Percentiles rank a stretch among this genome's conserved stretches.
Conservation (phyloP, 2,797 vertebrate genomes). For the Antrozous pallidus region DNA sequence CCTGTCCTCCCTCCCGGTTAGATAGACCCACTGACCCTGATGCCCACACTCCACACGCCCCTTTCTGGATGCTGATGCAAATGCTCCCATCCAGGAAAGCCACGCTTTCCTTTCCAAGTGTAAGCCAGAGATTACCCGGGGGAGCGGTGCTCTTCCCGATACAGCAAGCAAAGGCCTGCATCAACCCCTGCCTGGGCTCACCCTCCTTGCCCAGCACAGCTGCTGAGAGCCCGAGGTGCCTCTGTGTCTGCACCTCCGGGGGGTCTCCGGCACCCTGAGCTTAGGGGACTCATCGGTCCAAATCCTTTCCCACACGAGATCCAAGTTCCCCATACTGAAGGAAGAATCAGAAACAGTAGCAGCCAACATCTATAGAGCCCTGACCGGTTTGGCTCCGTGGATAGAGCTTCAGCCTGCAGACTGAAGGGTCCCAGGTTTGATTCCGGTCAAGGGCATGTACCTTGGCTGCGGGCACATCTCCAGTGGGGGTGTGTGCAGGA, state of each 20-base stretch:
- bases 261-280: background rate
- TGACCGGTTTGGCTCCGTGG: too few species aligned
- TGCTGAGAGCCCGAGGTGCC: background rate
- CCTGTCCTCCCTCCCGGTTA: background rate
- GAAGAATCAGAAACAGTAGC: background rate
- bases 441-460: too few species aligned
- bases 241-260: background rate
- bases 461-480: too few species aligned
- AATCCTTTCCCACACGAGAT: background rate
- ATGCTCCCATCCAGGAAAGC: background rate
- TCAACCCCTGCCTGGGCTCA: background rate
- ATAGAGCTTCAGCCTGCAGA: too few species aligned
- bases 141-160: background rate
- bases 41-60: background rate
- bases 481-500: too few species aligned
- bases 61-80: background rate
- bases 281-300: background rate
- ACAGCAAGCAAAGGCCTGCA: background rate
- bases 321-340: background rate
- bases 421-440: too few species aligned
- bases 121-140: background rate
- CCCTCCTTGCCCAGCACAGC: background rate
- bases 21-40: background rate
- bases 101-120: background rate
- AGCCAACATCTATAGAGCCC: background rate